Base-by-base conservation (phyloP, 2,888 invertebrate species). In the Aleiodes leptofemur region DNA sequence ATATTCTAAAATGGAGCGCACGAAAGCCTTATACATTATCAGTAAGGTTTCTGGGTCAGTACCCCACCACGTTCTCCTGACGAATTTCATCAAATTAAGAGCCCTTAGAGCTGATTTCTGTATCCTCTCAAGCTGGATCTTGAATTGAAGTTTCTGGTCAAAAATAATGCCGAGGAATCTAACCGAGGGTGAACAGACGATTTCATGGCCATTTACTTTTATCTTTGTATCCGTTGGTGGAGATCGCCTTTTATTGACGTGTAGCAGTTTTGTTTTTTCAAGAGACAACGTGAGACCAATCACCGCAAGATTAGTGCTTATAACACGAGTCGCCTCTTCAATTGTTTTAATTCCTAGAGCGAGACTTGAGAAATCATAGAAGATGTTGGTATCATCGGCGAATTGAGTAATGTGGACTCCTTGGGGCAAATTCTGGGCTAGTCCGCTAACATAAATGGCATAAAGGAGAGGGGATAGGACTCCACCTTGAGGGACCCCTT, bases 91-190 rank as follows among this genome's bases (percentile, higher is more conserved):
- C 0, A 31, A 31, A 13, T 59, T 59, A 4, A 59, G 23, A 1
- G 13, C 11, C 11, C 11, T 23, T 13, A 29, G 31, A 1, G 11
- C 23, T 13, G 16, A 29, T 51, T 69, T 50, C 1, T 31, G 53
- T 4, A 69, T 31, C 7, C 2, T 51, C 3, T 50, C 53, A 11
- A 69, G 13, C 23, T 53, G 69, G 0, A n/a, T 5, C 31, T 51
- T 69, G 34, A 69, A 69, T 69, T 51, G 11, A 2, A 69, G 53
- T 31, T 50, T 16, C 0, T 51, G 34, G n/a, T 69, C 53, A 14
- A 69, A 53, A 1, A 69, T 53, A 5, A 69, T 53, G 0, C 31
- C 69, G 1, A 69, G 53, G 9, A 69, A 69, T 6, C 53, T 9
- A 9, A 34, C 61, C 0, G 5, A 31, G 34, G 43, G 34, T 3